Evolutionary conservation across 2,797 vertebrate genomes (phyloP).

Genomic region (Neosilurus mollespiculum): DNA sequence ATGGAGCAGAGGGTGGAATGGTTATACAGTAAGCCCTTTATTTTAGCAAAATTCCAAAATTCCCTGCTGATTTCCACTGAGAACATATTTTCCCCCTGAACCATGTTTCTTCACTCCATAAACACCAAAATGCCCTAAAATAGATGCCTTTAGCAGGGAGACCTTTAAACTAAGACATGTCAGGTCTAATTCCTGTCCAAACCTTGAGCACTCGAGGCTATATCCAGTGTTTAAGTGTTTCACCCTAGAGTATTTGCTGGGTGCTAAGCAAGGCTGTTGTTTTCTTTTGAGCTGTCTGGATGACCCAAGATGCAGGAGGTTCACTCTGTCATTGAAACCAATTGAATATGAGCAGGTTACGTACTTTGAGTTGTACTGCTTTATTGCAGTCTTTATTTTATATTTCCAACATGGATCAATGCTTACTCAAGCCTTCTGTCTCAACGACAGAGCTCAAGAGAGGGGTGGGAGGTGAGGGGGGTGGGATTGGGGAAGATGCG

Average conservation of each 20-base stretch:
- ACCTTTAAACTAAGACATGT: conserved; percentile 17
- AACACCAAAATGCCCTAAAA: conserved; percentile 29
- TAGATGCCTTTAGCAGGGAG: neutral
- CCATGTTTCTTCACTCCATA: conserved; percentile 6
- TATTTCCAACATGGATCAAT: neutral
- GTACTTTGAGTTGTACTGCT: neutral
- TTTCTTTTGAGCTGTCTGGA: neutral
- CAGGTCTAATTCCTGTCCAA: conserved; percentile 20
- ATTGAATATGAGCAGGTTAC: neutral
- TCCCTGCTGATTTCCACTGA: neutral
- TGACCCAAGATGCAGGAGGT: no score
- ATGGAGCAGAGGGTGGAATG: neutral
- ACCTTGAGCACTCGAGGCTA: neutral
- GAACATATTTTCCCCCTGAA: neutral
- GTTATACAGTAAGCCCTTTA: no score
- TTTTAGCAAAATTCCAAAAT: neutral
- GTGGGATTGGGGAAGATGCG: no score
- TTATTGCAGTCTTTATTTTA: neutral
- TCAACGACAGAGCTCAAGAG: neutral
- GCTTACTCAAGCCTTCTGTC: neutral
- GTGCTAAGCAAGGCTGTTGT: neutral
- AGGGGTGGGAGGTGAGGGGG: neutral
- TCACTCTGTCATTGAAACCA: neutral
- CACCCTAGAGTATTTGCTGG: neutral
- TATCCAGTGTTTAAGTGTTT: neutral